Conservation (phyloP, 2,113 vertebrate species). For the Malurus cyaneus region DNA sequence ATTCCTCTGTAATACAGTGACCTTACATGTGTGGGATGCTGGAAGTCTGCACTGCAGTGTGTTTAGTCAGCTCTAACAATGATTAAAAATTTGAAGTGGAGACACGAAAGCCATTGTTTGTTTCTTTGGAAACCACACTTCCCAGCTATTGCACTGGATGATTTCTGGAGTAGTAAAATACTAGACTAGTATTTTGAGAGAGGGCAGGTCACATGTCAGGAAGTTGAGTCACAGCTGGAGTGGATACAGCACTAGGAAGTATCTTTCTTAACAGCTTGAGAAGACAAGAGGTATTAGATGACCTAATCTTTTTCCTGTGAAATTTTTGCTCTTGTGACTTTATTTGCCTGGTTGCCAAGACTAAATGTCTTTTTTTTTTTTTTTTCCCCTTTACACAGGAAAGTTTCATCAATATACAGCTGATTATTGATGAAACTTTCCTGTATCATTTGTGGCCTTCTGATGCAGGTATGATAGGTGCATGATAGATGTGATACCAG, state of each 20-base stretch:
- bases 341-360: neutral
- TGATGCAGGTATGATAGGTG: neutral
- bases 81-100: neutral
- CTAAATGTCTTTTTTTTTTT: neutral
- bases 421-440: neutral
- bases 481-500: neutral
- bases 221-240: slow-evolving; percentile 18
- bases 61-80: neutral
- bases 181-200: neutral
- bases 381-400: neutral
- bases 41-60: neutral
- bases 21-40: neutral
- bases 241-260: neutral
- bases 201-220: neutral
- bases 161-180: neutral
- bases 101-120: neutral
- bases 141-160: neutral
- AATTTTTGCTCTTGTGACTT: neutral
- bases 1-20: neutral
- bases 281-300: neutral
- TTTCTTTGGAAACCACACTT: neutral
- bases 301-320: neutral
- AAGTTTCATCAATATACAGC: neutral
- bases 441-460: neutral
- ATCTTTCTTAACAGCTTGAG: neutral